A percentile compares a stretch with the other conserved stretches of the same genome.
Evolutionary conservation across 2,113 vertebrate species (phyloP).

Genomic region (Petrocephalus zakoni): DNA sequence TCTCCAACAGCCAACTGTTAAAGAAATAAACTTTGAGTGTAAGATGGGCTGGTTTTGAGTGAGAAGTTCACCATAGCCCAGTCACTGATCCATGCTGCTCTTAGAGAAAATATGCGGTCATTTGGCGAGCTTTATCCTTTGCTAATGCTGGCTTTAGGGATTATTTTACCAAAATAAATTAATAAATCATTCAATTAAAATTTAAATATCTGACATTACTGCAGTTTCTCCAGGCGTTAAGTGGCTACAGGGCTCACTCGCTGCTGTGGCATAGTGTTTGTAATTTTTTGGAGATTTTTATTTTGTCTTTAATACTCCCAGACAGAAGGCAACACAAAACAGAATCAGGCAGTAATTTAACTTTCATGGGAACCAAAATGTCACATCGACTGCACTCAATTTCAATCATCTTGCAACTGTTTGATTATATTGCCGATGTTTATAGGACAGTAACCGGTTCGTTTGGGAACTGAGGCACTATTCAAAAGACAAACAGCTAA

Average conservation of each 20-base stretch:
- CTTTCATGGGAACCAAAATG: not conserved
- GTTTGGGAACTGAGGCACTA: not conserved
- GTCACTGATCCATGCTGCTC: not conserved
- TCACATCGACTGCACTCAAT: not conserved
- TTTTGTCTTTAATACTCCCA: not conserved
- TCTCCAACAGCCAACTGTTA: conserved; percentile 81
- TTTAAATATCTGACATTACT: not conserved
- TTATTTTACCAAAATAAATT: no score
- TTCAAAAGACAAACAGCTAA: not conserved
- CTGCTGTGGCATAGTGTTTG: not conserved
- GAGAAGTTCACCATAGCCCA: not conserved
- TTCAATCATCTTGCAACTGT: not conserved
- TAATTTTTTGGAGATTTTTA: not conserved
- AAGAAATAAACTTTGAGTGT: not conserved
- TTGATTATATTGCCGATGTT: not conserved
- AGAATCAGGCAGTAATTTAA: not conserved
- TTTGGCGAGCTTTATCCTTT: not conserved
- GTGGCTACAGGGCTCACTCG: not conserved
- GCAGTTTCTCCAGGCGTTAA: not conserved
- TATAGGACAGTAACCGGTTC: not conserved
- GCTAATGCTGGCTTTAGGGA: not conserved
- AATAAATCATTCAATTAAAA: no score
- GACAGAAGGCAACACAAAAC: not conserved
- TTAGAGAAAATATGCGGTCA: not conserved
- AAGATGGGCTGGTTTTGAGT: not conserved